These are phyloP conservation scores for Heliconius nattereri DNA, from an alignment of 1,140 invertebrate genomes.

Conservation along the genomic window DNA sequence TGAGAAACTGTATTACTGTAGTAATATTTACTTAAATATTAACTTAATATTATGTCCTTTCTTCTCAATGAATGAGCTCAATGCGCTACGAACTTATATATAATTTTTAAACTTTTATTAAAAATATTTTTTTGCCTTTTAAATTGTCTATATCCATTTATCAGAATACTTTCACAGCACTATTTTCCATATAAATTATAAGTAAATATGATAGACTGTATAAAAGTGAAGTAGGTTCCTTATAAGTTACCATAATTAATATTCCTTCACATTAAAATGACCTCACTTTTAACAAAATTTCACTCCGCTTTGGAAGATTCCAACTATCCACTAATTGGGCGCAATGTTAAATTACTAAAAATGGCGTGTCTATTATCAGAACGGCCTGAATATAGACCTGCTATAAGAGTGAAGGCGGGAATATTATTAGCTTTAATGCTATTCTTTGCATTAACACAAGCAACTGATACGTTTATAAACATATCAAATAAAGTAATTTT, in stretches of 20 bases:
- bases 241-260: neutral
- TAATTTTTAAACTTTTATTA: too few relatives aligned
- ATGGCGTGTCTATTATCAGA: neutral
- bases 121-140: too few relatives aligned
- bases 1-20: too few relatives aligned
- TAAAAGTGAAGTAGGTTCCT: neutral
- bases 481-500: neutral
- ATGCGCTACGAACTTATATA: too few relatives aligned
- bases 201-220: neutral
- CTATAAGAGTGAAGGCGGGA: neutral
- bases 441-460: neutral
- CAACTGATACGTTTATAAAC: neutral
- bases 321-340: slow-evolving; percentile 2
- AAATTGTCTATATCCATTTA: neutral
- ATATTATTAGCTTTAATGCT: neutral
- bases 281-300: neutral
- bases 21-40: too few relatives aligned
- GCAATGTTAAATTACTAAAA: neutral
- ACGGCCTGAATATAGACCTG: neutral
- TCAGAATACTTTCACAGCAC: neutral
- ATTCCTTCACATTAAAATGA: neutral
- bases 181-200: neutral
- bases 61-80: too few relatives aligned
- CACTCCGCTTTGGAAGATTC: neutral
- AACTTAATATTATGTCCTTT: too few relatives aligned